A percentile compares a stretch with the other conserved stretches of the same genome.
Evolutionary conservation across 2,888 invertebrate species (phyloP).

Genomic region (Cataglyphis albicans): DNA sequence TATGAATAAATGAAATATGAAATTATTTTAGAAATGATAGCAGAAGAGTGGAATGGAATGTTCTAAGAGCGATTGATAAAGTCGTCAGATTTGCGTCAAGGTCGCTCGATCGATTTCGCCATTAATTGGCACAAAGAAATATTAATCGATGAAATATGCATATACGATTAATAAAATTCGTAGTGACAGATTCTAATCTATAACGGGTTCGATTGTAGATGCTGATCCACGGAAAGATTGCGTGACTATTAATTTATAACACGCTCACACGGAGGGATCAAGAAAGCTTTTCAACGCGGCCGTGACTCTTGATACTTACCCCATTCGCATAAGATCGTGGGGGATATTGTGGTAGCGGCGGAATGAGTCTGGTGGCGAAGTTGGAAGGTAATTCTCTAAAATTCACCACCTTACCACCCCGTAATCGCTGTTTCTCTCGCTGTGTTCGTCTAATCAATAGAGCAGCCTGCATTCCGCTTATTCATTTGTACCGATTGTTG

Average conservation of each 20-base stretch:
- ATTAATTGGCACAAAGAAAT: not conserved
- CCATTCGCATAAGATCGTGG: constrained; percentile 88
- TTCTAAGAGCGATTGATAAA: constrained; percentile 4
- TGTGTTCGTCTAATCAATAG: constrained; percentile 93
- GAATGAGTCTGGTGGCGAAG: constrained; percentile 94
- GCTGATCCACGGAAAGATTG: not conserved
- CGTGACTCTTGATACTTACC: constrained; percentile 81
- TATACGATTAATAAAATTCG: not conserved
- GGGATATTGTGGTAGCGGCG: constrained; percentile 95
- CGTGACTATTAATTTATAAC: constrained; percentile 12
- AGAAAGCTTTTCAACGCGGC: constrained; percentile 23
- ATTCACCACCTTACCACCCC: constrained; percentile 92
- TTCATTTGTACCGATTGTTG: constrained; percentile 83
- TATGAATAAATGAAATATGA: constrained; percentile 28
- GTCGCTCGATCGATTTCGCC: not conserved
- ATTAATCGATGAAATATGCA: not conserved
- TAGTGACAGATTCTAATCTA: not conserved
- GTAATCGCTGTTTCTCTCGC: constrained; percentile 93
- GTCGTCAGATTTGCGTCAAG: not conserved
- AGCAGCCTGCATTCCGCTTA: constrained; percentile 96
- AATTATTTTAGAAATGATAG: constrained; percentile 17
- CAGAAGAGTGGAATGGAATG: not conserved
- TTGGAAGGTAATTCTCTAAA: constrained; percentile 94
- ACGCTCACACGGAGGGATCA: constrained; percentile 12
- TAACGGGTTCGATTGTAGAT: not conserved